Evolutionary conservation across 2,888 invertebrate genomes (phyloP).

Genomic region (Alcis repandata): DNA sequence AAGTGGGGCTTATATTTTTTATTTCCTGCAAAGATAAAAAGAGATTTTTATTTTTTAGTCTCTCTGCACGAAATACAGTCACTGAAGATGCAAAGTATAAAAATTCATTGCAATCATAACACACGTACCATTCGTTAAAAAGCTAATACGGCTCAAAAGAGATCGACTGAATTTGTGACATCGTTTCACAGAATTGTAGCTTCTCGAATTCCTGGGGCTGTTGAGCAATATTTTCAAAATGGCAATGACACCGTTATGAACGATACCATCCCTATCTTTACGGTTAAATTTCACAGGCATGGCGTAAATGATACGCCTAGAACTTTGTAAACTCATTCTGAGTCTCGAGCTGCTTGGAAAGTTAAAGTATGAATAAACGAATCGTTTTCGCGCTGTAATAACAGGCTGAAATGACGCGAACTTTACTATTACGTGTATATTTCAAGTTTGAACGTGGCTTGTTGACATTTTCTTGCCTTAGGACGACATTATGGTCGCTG

Average conservation of each 20-base stretch:
- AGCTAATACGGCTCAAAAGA: too few species aligned
- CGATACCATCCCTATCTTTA: neutral
- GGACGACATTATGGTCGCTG: neutral
- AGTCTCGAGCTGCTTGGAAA: conserved; percentile 28
- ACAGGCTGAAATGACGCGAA: conserved; percentile 19
- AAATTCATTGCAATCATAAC: too few species aligned
- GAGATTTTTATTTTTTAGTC: too few species aligned
- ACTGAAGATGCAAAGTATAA: too few species aligned
- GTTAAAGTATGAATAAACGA: conserved; percentile 34
- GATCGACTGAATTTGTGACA: too few species aligned
- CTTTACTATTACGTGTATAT: conserved; percentile 20
- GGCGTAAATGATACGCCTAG: conserved; percentile 24
- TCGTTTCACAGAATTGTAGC: too few species aligned
- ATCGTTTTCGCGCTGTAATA: conserved; percentile 31
- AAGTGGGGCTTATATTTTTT: neutral
- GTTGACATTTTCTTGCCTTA: conserved; percentile 13
- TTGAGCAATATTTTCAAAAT: neutral
- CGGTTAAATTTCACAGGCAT: neutral
- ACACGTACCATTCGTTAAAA: too few species aligned
- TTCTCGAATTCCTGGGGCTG: too few species aligned
- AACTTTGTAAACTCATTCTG: conserved; percentile 32
- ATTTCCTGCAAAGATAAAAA: neutral
- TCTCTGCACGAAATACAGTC: too few species aligned
- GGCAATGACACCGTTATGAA: neutral
- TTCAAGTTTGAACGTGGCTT: conserved; percentile 17